Evolutionary conservation across 2,888 invertebrate species (phyloP), one percentile per base, ranked within the genome.

Genomic region (Doris montereyensis): DNA sequence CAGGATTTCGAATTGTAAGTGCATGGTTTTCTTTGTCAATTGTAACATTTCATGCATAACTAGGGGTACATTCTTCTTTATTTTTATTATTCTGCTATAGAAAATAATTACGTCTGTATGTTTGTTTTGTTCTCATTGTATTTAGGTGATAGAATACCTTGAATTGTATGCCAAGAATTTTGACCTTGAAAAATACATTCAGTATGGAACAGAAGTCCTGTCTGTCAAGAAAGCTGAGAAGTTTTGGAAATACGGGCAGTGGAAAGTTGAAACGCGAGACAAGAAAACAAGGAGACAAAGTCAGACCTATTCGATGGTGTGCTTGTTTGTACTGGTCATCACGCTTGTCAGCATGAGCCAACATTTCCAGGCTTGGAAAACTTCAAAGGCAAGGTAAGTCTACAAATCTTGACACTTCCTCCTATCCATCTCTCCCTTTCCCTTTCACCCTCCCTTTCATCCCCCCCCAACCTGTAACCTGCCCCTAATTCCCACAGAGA

Each of bases 141-240:
- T n/a, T n/a, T n/a, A n/a, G n/a, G n/a, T n/a, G n/a, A n/a, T n/a
- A n/a, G 62, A 88, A 71, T 91, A 91, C 81, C 87, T 91, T 70
- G 83, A 89, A n/a, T 68, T 85, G 82, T 91, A 90, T 77, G 88
- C 88, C 1, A 85, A 90, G 4, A 75, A 88, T 2, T 90, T 90
- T 78, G 82, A 84, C 3, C 79, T 91, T 21, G 81, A 78, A 30
- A 83, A 87, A 32, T 83, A 89, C 82, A 88, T 91, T 28, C 72
- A 79, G 3, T 89, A 89, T 76, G 82, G 86, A 74, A 87, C 85
- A 4, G 87, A 90, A 82, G 88, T 88, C 81, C 3, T 76, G 52
- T 60, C 4, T 13, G 74, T 83, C 32, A 77, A 78, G 41, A 76
- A 78, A 34, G 76, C 81, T 1, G 81, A 82, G 8, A 83, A 88